These are phyloP conservation scores for Neomorphus geoffroyi DNA, from an alignment of 2,797 vertebrate species.

Conservation along the genomic window DNA sequence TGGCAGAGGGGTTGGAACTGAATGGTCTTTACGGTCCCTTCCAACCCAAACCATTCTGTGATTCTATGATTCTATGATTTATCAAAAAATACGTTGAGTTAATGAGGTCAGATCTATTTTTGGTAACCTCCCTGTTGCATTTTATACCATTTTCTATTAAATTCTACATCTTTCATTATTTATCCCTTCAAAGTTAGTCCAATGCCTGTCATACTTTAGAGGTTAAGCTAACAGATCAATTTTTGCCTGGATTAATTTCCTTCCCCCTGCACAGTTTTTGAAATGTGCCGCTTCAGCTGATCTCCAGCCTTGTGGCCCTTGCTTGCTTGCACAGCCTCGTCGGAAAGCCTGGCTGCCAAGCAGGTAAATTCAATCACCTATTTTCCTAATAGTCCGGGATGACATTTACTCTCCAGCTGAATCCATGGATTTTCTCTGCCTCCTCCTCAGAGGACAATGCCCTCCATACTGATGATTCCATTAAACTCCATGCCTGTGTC, in stretches of 20 bases:
- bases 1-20: too few species aligned
- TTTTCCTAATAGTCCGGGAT: neutral
- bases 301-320: neutral
- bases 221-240: constrained; percentile 19
- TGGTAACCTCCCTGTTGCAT: neutral
- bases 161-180: neutral
- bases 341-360: neutral
- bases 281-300: neutral
- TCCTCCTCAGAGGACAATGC: neutral
- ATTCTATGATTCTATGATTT: neutral
- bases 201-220: neutral
- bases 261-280: neutral
- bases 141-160: constrained; percentile 3
- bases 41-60: too few species aligned
- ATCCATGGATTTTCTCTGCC: neutral
- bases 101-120: constrained; percentile 26
- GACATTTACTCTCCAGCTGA: neutral
- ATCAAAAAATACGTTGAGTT: neutral
- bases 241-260: neutral
- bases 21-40: too few species aligned
- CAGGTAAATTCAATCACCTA: neutral
- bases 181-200: neutral
- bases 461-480: neutral
- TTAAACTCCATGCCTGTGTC: neutral
- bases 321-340: neutral